Conservation (phyloP, 2,888 invertebrate species). For the Machimus atricapillus region DNA sequence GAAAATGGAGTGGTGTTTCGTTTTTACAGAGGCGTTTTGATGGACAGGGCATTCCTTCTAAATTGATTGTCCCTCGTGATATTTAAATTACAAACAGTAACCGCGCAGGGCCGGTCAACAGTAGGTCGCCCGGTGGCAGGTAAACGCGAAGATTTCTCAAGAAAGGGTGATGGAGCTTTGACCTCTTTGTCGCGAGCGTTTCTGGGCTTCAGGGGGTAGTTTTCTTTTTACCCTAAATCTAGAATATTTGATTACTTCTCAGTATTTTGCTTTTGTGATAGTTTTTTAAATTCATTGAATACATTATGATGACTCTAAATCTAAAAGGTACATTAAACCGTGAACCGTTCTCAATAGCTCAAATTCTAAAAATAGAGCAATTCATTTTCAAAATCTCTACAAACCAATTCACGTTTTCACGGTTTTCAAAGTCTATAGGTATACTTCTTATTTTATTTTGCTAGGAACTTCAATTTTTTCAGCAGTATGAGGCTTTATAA, state of each 20-base stretch:
- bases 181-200: not conserved
- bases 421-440: no score
- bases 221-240: not conserved
- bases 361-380: no score
- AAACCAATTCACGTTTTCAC: no score
- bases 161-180: not conserved
- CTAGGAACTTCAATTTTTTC: no score
- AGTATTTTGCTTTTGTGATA: not conserved
- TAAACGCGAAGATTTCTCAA: not conserved
- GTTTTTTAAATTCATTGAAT: not conserved
- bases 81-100: not conserved
- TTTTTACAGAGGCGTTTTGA: not conserved
- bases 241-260: not conserved
- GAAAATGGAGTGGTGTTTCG: not conserved
- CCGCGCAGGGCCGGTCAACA: not conserved
- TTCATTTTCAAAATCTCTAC: no score
- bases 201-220: not conserved
- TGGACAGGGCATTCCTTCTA: slow-evolving; percentile 3
- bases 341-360: not conserved
- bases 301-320: not conserved
- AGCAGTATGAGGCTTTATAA: no score
- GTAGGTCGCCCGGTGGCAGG: not conserved
- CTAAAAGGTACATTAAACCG: not conserved
- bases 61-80: slow-evolving; percentile 11
- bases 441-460: no score